Percentiles rank a stretch among this genome's conserved stretches.
These are phyloP conservation scores for Eumaeus atala DNA, from an alignment of 1,140 invertebrate genomes.

Conservation along the genomic window DNA sequence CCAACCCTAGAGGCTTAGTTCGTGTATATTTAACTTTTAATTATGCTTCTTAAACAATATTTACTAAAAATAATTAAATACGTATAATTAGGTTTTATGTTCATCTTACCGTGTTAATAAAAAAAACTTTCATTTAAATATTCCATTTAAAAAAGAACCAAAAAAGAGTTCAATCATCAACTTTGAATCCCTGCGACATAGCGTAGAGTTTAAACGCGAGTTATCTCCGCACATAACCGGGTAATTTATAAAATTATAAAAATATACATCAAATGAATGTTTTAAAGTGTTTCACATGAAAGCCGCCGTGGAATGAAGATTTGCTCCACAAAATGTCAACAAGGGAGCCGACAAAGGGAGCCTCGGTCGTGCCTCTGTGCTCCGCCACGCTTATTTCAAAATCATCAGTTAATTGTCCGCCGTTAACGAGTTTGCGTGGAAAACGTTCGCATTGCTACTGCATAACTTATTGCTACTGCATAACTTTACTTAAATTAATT, in stretches of 20 bases:
- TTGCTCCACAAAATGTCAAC: constrained; percentile 70
- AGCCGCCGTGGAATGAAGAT: constrained; percentile 65
- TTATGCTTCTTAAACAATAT: too few species aligned
- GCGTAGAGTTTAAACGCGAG: neutral
- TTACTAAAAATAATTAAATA: too few species aligned
- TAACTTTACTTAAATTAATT: constrained; percentile 11
- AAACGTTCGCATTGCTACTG: neutral
- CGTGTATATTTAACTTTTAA: too few species aligned
- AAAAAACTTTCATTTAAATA: too few species aligned
- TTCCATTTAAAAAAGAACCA: too few species aligned
- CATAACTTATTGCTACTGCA: constrained; percentile 9
- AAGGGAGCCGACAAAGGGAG: constrained; percentile 56
- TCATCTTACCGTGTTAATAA: too few species aligned
- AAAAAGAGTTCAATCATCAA: too few species aligned
- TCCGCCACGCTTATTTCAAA: constrained; percentile 50
- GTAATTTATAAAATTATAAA: constrained; percentile 35
- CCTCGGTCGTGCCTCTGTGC: constrained; percentile 34
- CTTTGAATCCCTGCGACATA: too few species aligned
- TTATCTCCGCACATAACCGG: constrained; percentile 11
- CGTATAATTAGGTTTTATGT: too few species aligned
- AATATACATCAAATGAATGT: constrained; percentile 62
- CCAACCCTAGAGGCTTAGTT: too few species aligned
- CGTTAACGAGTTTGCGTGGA: constrained; percentile 37
- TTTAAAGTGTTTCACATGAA: constrained; percentile 53
- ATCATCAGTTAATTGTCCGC: constrained; percentile 66